Base-by-base conservation (phyloP, 2,888 invertebrate species). In the Kuschelorhynchus macadamiae region DNA sequence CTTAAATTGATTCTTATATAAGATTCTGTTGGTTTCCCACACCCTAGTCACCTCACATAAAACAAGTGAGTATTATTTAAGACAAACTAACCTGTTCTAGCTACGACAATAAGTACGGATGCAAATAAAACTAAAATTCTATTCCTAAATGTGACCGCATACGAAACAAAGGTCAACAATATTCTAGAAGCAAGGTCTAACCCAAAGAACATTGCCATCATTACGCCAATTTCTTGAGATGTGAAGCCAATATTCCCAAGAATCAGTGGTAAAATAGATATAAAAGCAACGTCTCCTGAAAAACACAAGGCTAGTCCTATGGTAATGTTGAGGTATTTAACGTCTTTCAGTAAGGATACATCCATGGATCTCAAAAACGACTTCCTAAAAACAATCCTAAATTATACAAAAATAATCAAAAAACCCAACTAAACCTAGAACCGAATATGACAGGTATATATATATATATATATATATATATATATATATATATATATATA, bases 281-380 rank as follows among this genome's bases (percentile, higher is more conserved):
- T 87, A 79, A 93, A 93, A 0, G 89, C 89, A 39, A 89, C 85
- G 79, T 93, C 92, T 3, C 91, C 88, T 62, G 89, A 89, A 67
- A 90, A 86, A 1, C 89, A 88, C 62, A 92, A 85, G 0, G 91
- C 87, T 77, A 91, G 86, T 36, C 92, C 93, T 30, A 91, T 79
- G 52, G 89, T 87, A 63, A 92, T 90, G 77, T 91, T 92, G 5
- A 91, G 86, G 74, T 89, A 91, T 21, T 88, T 85, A 12, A 86
- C 84, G 72, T 90, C 87, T 77, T 89, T 90, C 5, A 91, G 79
- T 7, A 91, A 81, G 0, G 86, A 86, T 65, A 91, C 79, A 77
- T 91, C 90, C 25, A 91, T 81, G 61, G 87, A 88, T 67, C 90
- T 87, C 0, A 87, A 86, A n/a, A 90, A 80, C 1, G 75, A 80